phyloP scores from a whole-genome alignment of 2,888 invertebrate species.

The Apodemia hepburni region DNA sequence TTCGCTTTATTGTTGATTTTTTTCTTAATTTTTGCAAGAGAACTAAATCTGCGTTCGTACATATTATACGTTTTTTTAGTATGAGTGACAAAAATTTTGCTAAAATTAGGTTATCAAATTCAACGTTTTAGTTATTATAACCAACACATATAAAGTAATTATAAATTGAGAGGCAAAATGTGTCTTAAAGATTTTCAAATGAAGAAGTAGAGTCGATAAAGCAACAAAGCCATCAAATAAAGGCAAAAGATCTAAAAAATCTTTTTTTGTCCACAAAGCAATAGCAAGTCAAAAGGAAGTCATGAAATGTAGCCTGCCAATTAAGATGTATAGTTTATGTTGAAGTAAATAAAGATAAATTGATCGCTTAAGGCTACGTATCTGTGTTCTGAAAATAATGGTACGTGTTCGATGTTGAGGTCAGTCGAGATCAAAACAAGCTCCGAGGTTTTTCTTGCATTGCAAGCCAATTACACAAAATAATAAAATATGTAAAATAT shows the following conservation, averaged over 20 bases:
- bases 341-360: constrained; percentile 9
- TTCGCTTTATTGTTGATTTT: too few relatives aligned
- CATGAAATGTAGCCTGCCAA: background rate
- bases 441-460: constrained; percentile 1
- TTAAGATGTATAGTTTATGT: constrained; percentile 14
- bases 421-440: background rate
- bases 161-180: too few relatives aligned
- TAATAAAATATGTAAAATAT: constrained; percentile 13
- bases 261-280: background rate
- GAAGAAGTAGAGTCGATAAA: background rate
- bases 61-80: too few relatives aligned
- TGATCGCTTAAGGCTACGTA: constrained; percentile 2
- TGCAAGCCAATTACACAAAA: background rate
- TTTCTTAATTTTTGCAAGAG: too few relatives aligned
- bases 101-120: too few relatives aligned
- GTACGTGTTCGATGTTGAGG: constrained; percentile 10
- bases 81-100: too few relatives aligned
- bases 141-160: too few relatives aligned
- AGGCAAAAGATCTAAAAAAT: background rate
- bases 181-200: too few relatives aligned
- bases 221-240: background rate
- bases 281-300: background rate
- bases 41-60: too few relatives aligned
- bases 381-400: constrained; percentile 10
- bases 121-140: too few relatives aligned